A percentile compares a stretch with the other conserved stretches of the same genome.
These are phyloP conservation scores for Menidia menidia DNA, from an alignment of 2,797 vertebrate species.

Conservation along the genomic window DNA sequence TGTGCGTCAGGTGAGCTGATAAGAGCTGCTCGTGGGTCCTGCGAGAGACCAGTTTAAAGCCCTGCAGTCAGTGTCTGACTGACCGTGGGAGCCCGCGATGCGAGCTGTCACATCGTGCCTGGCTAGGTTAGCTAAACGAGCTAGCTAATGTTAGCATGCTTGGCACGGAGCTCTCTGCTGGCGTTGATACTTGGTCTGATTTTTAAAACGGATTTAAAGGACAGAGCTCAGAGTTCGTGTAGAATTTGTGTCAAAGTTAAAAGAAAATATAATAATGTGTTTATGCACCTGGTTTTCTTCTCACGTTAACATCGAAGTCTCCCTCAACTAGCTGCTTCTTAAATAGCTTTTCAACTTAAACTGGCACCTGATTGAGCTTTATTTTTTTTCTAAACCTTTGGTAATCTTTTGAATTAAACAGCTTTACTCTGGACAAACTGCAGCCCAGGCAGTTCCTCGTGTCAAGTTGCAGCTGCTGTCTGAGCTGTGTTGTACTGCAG, in stretches of 20 bases:
- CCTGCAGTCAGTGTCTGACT: not conserved
- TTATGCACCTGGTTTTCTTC: not conserved
- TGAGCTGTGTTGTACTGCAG: constrained; percentile 5
- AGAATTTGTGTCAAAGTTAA: not conserved
- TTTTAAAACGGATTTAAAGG: not conserved
- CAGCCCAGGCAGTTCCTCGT: not conserved
- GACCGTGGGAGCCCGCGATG: constrained; percentile 41
- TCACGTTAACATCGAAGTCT: not conserved
- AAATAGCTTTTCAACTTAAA: not conserved
- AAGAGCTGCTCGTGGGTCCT: constrained; percentile 7
- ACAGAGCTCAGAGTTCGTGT: not conserved
- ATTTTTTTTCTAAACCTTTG: not conserved
- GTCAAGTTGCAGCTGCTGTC: constrained; percentile 3
- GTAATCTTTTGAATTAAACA: not conserved
- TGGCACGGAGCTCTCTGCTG: not conserved
- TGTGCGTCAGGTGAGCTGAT: constrained; percentile 4
- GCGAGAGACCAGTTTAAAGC: constrained; percentile 21
- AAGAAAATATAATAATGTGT: not conserved
- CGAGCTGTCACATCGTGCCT: constrained; percentile 49
- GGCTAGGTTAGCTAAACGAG: constrained; percentile 52
- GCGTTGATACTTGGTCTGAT: not conserved
- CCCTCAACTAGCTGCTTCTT: constrained; percentile 1
- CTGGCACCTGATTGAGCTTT: not conserved
- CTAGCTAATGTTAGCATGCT: constrained; percentile 54
- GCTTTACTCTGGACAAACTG: not conserved